Evolutionary conservation across 2,888 invertebrate genomes (phyloP).

Genomic region (Gastracanthus pulcherrimus): DNA sequence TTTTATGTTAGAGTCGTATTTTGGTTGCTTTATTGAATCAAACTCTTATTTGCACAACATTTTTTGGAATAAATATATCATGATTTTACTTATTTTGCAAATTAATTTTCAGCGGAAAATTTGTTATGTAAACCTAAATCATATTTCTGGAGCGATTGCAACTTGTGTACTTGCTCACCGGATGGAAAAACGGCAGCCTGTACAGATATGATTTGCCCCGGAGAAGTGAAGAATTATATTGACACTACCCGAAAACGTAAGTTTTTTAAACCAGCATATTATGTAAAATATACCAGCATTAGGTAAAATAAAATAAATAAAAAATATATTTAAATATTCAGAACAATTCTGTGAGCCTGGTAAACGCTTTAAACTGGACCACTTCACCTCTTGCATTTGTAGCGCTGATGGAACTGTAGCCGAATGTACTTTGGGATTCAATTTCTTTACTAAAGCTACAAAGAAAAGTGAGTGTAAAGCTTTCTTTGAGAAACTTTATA

Average conservation of each 20-base stretch:
- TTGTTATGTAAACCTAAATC: constrained; percentile 75
- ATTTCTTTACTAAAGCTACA: no score
- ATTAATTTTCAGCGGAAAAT: constrained; percentile 22
- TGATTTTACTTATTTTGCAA: not conserved
- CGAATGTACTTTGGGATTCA: not conserved
- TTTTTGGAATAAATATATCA: no score
- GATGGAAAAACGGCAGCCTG: constrained; percentile 79
- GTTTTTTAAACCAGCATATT: not conserved
- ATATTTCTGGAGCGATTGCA: constrained; percentile 78
- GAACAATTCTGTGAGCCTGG: constrained; percentile 30
- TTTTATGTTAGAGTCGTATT: no score
- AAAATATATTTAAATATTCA: not conserved
- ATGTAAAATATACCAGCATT: no score
- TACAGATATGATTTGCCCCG: constrained; percentile 71
- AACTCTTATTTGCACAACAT: no score
- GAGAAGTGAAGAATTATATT: not conserved
- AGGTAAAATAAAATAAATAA: no score
- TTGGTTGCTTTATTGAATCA: not conserved
- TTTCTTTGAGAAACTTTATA: no score
- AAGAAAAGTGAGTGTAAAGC: no score
- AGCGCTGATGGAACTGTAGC: not conserved
- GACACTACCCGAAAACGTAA: not conserved
- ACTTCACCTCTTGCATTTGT: not conserved
- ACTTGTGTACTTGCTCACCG: constrained; percentile 79
- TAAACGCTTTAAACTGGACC: constrained; percentile 12